These are phyloP conservation scores for Macrobrachium nipponense DNA, from an alignment of 1,140 invertebrate genomes.

Conservation along the genomic window DNA sequence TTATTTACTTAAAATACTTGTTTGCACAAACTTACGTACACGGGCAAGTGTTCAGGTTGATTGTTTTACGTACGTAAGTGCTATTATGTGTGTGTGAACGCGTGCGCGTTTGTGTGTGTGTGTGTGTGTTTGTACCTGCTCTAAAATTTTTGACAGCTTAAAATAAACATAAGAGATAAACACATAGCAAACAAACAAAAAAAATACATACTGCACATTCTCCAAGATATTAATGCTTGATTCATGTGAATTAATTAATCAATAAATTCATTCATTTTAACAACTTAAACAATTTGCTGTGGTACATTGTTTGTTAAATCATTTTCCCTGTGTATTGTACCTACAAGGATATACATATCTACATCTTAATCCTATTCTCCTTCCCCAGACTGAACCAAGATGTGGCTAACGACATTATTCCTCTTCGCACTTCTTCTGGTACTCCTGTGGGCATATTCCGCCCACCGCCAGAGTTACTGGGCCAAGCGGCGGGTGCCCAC, in stretches of 20 bases:
- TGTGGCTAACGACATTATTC: conserved; percentile 6
- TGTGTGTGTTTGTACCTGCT: neutral
- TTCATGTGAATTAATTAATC: no score
- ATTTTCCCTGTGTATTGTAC: neutral
- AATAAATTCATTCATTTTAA: no score
- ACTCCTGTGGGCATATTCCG: conserved; percentile 17
- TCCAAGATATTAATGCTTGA: no score
- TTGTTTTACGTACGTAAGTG: neutral
- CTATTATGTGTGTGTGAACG: neutral
- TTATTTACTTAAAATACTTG: no score
- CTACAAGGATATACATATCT: conserved; percentile 6
- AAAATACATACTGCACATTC: no score
- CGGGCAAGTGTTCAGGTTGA: no score
- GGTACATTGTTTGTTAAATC: neutral
- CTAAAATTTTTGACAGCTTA: no score
- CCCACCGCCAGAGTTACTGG: conserved; percentile 34
- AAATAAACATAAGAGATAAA: no score
- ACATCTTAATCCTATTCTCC: neutral
- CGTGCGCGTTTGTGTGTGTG: conserved; percentile 22
- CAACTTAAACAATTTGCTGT: neutral
- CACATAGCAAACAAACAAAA: no score
- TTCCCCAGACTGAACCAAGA: neutral
- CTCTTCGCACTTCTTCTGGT: conserved; percentile 14
- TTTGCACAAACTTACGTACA: no score
- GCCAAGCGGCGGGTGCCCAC: conserved; percentile 3